Conservation (phyloP, 2,888 invertebrate genomes). For the Sussaba pulchella region DNA sequence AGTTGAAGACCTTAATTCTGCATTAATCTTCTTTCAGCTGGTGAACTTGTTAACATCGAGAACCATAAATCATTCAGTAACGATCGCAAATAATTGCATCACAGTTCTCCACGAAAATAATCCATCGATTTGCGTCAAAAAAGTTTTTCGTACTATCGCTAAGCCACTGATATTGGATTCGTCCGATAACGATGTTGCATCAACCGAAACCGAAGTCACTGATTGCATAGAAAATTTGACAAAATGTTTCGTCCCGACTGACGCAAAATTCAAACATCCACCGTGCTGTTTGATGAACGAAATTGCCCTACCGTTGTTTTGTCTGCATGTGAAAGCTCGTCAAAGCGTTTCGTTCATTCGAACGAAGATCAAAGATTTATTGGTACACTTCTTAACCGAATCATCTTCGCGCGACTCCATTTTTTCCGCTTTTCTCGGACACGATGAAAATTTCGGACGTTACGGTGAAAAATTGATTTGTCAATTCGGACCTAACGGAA, state of each 20-base stretch:
- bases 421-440: slow-evolving; percentile 76
- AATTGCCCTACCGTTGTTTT: slow-evolving; percentile 79
- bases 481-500: slow-evolving; percentile 76
- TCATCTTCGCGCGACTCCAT: slow-evolving; percentile 68
- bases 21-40: too few species aligned
- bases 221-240: slow-evolving; percentile 79
- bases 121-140: slow-evolving; percentile 82
- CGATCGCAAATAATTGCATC: slow-evolving; percentile 86
- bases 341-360: slow-evolving; percentile 75
- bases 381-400: slow-evolving; percentile 73
- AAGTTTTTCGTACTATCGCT: slow-evolving; percentile 82
- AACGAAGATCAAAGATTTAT: slow-evolving; percentile 72
- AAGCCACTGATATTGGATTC: slow-evolving; percentile 74
- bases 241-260: slow-evolving; percentile 79
- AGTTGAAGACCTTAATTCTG: too few species aligned
- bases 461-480: slow-evolving; percentile 77
- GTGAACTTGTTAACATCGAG: slow-evolving; percentile 84
- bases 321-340: slow-evolving; percentile 73
- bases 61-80: slow-evolving; percentile 83
- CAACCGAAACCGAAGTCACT: slow-evolving; percentile 78
- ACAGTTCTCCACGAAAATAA: slow-evolving; percentile 85
- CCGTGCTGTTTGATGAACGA: slow-evolving; percentile 75
- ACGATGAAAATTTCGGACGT: slow-evolving; percentile 66
- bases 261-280: slow-evolving; percentile 80
- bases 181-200: slow-evolving; percentile 8